These are phyloP conservation scores for Myopa tessellatipennis DNA, from an alignment of 2,888 invertebrate genomes.

Conservation along the genomic window DNA sequence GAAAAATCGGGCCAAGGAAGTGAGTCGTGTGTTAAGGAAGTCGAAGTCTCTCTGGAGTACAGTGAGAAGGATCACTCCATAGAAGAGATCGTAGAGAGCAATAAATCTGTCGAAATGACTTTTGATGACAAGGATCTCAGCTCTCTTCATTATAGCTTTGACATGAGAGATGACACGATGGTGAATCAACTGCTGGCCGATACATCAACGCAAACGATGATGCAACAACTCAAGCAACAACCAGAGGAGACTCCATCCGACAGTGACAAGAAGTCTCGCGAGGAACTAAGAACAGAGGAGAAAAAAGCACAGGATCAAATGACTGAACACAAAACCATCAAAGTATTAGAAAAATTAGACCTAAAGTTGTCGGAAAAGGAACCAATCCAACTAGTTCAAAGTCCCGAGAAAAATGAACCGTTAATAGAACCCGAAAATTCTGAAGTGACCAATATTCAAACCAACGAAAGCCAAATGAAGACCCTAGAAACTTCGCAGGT, in stretches of 20 bases:
- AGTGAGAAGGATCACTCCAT: constrained; percentile 64
- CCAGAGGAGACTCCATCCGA: neutral
- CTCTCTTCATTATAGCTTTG: constrained; percentile 52
- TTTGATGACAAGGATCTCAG: constrained; percentile 57
- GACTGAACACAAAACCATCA: constrained; percentile 17
- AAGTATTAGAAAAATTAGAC: constrained; percentile 5
- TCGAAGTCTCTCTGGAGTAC: constrained; percentile 42
- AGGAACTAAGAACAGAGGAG: neutral
- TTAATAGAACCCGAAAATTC: no score
- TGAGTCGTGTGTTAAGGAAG: neutral
- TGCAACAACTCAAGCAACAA: neutral
- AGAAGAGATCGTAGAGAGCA: constrained; percentile 63
- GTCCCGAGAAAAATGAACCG: no score
- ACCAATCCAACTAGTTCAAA: no score
- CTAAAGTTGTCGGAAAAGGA: no score
- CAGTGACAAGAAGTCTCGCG: neutral
- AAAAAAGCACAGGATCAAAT: neutral
- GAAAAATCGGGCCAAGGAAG: neutral
- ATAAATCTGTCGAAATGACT: constrained; percentile 62
- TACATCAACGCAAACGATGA: constrained; percentile 42
- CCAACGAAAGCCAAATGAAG: neutral
- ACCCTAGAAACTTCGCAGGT: neutral
- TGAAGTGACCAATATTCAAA: no score
- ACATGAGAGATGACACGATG: constrained; percentile 53
- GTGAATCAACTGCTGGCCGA: constrained; percentile 52